Evolutionary conservation across 2,113 vertebrate genomes (phyloP), one percentile per base, ranked within the genome.

Genomic region (Hippoglossus stenolepis): DNA sequence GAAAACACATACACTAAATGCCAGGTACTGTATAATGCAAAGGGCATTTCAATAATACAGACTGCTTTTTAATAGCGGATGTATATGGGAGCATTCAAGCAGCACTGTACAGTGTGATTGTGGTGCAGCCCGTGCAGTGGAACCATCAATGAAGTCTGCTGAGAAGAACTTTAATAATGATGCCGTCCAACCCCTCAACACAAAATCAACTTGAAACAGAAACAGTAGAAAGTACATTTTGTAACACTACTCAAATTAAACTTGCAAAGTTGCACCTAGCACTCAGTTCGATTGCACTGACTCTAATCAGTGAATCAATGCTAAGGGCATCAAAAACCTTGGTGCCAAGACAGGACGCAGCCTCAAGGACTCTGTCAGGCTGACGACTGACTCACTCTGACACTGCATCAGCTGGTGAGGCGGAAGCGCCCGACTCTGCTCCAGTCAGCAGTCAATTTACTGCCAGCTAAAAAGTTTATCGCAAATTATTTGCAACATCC

Each of bases 31-130:
- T 70, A 76, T 79, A 67, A 76, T 54, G 74, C 70, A 80, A 83
- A 66, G 62, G 79, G 24, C 77, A 76, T 85, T 84, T 64, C 70
- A 81, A 85, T 80, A 72, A 85, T 83, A 72, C 60, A 67, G 69
- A 53, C 15, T 75, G 67, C 67, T 45, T 77, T 86, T 84, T 86
- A 90, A 86, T 80, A 70, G 84, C 82, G 49, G 31, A 64, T 70
- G 21, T 26, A 70, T 80, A 78, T 40, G 73, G 59, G 31, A 58
- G 83, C 67, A 24, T 56, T 74, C 58, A 59, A 49, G 73, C 71
- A 54, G 63, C 2, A 31, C 47, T 54, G 49, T 53, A 13, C 11
- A 38, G 26, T 72, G 77, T 70, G 60, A 83, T 77, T 71, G 65
- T 31, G 31, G 70, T 26, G 75, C 63, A 74, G 80, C 76, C 38